phyloP scores from a whole-genome alignment of 2,888 invertebrate species.

The Hypena proboscidalis region DNA sequence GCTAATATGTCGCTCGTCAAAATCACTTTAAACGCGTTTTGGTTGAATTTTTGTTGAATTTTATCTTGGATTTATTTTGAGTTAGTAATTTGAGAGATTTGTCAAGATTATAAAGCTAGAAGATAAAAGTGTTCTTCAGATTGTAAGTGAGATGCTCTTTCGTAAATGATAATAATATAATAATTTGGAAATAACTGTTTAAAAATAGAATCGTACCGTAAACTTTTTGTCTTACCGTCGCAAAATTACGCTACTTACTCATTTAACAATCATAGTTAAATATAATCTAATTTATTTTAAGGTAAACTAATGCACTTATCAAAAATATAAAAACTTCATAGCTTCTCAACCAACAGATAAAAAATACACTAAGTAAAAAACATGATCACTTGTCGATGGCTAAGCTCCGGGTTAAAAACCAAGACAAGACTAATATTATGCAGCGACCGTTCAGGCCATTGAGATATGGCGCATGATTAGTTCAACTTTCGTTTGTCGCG shows the following conservation, averaged over 20 bases:
- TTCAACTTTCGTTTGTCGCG: conserved; percentile 21
- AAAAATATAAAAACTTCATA: no score
- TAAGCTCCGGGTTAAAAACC: conserved; percentile 6
- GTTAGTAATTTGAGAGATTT: background rate
- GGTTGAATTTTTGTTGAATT: background rate
- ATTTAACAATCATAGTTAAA: no score
- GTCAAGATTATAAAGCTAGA: conserved; percentile 1
- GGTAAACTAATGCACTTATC: no score
- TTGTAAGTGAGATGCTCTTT: background rate
- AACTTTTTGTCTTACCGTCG: no score
- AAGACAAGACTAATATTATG: conserved; percentile 31
- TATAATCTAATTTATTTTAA: no score
- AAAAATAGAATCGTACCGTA: no score
- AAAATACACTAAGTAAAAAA: no score
- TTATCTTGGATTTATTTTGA: background rate
- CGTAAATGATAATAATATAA: conserved; percentile 4
- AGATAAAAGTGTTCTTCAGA: background rate
- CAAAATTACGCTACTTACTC: no score
- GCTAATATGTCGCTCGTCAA: no score
- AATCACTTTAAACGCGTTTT: background rate
- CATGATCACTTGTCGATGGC: conserved; percentile 1
- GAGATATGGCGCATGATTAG: conserved; percentile 33
- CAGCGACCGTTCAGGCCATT: conserved; percentile 22
- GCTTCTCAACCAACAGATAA: background rate
- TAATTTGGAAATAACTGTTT: no score